Evolutionary conservation across 2,113 vertebrate species (phyloP).

Genomic region (Poecilia latipinna): DNA sequence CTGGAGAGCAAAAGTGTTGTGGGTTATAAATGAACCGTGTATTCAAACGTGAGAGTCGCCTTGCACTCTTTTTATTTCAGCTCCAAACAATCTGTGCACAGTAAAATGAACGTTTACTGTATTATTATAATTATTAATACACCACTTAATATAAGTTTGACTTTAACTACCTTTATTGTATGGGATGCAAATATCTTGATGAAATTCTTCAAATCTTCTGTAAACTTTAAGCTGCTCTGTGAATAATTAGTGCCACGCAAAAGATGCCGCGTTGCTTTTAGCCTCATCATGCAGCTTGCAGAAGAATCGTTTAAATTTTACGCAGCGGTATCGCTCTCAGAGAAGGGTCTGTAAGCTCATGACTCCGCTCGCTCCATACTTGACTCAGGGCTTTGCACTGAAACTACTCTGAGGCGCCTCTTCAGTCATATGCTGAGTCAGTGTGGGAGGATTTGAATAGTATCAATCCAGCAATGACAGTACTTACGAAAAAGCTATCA

Average conservation of each 20-base stretch:
- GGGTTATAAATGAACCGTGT: not conserved
- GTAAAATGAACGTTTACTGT: not conserved
- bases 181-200: not conserved
- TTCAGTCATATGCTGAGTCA: slow-evolving; percentile 21
- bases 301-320: slow-evolving; percentile 1
- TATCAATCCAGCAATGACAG: slow-evolving; percentile 45
- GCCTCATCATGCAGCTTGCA: not conserved
- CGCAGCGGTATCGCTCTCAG: not conserved
- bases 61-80: not conserved
- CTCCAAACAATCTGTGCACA: not conserved
- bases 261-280: not conserved
- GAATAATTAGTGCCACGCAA: not conserved
- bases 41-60: not conserved
- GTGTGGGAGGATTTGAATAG: slow-evolving; percentile 26
- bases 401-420: slow-evolving; percentile 49
- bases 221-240: not conserved
- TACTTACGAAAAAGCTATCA: slow-evolving; percentile 22
- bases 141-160: too few species aligned
- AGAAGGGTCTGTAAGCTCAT: not conserved
- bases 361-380: slow-evolving; percentile 18
- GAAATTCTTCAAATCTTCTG: not conserved
- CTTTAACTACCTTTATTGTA: too few species aligned
- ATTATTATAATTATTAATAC: too few species aligned
- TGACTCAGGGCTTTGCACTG: slow-evolving; percentile 42
- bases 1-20: slow-evolving; percentile 18